Percentiles rank a stretch among this genome's conserved stretches.
Evolutionary conservation across 2,113 vertebrate species (phyloP).

Genomic region (Tonatia bakeri): DNA sequence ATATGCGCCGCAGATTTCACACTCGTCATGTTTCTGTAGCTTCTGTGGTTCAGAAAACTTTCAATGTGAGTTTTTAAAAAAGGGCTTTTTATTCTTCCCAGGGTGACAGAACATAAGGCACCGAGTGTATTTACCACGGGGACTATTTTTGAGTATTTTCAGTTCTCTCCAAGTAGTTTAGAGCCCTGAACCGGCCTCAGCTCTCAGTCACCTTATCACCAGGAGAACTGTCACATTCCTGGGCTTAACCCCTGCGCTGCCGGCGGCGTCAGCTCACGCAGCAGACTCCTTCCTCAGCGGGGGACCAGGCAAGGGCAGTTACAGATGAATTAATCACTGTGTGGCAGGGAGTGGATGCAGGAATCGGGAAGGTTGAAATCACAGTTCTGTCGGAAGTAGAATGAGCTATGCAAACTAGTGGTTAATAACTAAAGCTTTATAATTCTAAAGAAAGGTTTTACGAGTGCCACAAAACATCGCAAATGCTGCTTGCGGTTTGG

Average conservation of each 20-base stretch:
- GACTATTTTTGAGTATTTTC: constrained; percentile 58
- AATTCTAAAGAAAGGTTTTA: not conserved
- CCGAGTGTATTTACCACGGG: not conserved
- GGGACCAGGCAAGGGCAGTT: not conserved
- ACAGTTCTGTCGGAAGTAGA: not conserved
- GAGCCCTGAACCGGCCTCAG: constrained; percentile 64
- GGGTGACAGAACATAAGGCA: constrained; percentile 11
- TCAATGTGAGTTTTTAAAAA: not conserved
- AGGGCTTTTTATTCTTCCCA: not conserved
- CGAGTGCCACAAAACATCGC: not conserved
- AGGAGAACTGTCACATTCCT: constrained; percentile 80
- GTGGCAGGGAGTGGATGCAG: not conserved
- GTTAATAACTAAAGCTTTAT: not conserved
- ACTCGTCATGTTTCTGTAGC: not conserved
- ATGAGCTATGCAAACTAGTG: not conserved
- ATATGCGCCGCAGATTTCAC: not conserved
- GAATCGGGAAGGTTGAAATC: not conserved
- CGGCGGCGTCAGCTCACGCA: not conserved
- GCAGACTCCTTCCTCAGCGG: not conserved
- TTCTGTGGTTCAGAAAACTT: constrained; percentile 18
- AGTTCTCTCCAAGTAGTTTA: constrained; percentile 68
- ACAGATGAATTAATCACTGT: not conserved
- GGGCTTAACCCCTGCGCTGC: constrained; percentile 75
- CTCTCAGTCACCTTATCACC: constrained; percentile 23
- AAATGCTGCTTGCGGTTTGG: not conserved